Evolutionary conservation across 1,140 invertebrate species (phyloP).

Genomic region (Micrasema minimum): DNA sequence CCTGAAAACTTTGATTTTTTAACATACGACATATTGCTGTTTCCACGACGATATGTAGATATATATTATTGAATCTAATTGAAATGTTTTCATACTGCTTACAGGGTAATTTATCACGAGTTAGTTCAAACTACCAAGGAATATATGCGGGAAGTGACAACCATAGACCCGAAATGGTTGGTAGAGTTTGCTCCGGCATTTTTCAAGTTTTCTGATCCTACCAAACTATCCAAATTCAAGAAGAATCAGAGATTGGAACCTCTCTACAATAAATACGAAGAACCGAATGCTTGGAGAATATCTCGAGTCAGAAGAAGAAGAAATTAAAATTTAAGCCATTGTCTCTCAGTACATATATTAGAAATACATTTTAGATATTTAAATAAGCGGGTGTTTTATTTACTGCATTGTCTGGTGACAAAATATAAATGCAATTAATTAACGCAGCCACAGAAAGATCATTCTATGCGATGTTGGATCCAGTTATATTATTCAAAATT

Average conservation of each 20-base stretch:
- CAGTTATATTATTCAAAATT: no score
- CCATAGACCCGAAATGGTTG: conserved; percentile 99
- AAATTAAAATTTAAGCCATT: conserved; percentile 73
- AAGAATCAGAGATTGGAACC: conserved; percentile 99
- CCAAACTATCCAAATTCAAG: conserved; percentile 98
- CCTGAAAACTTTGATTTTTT: no score
- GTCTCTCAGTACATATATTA: background rate
- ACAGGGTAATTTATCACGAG: conserved; percentile 97
- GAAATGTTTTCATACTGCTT: conserved; percentile 54
- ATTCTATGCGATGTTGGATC: no score
- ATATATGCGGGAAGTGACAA: conserved; percentile 99
- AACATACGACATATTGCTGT: no score
- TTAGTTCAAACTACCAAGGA: conserved; percentile 99
- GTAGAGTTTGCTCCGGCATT: conserved; percentile 99
- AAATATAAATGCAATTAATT: no score
- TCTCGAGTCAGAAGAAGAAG: conserved; percentile 89
- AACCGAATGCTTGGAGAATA: conserved; percentile 99
- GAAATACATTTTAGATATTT: background rate
- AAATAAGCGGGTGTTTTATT: background rate
- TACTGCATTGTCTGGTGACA: no score
- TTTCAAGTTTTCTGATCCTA: conserved; percentile 99
- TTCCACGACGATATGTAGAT: no score
- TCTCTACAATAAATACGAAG: conserved; percentile 99
- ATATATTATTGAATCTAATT: no score
- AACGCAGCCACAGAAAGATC: no score